Conservation (phyloP, 2,888 invertebrate genomes). For the Esperia sulphurella region DNA sequence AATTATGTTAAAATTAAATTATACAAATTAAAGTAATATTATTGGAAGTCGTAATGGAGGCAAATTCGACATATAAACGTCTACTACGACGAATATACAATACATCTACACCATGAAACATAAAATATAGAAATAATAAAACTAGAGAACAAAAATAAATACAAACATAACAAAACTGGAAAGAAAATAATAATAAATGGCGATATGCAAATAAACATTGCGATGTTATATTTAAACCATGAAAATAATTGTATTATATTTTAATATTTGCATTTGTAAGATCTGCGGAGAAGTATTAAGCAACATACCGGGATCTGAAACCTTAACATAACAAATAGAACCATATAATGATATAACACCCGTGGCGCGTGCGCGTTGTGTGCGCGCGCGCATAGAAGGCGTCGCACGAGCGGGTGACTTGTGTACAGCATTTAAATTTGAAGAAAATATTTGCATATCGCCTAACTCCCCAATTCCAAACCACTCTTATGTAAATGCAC, state of each 20-base stretch:
- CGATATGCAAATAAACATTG: constrained; percentile 69
- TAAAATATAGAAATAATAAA: constrained; percentile 52
- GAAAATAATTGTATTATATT: constrained; percentile 44
- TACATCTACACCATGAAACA: constrained; percentile 50
- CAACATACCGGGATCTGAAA: constrained; percentile 45
- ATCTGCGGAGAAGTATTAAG: constrained; percentile 51
- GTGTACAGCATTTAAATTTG: constrained; percentile 55
- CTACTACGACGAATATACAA: constrained; percentile 39
- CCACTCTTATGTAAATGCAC: constrained; percentile 70
- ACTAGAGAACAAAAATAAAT: constrained; percentile 75
- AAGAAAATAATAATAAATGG: constrained; percentile 51
- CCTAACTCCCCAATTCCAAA: constrained; percentile 67
- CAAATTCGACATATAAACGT: constrained; percentile 54
- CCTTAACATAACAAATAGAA: constrained; percentile 57
- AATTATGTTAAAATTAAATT: constrained; percentile 70
- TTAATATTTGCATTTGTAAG: constrained; percentile 68
- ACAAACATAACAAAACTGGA: constrained; percentile 73
- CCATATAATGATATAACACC: constrained; percentile 50
- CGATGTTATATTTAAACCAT: constrained; percentile 24
- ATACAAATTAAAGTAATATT: constrained; percentile 73
- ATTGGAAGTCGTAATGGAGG: constrained; percentile 74
- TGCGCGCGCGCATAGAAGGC: constrained; percentile 24
- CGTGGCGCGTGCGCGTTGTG: constrained; percentile 46
- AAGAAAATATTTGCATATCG: constrained; percentile 78
- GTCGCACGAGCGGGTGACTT: constrained; percentile 40